Base-by-base conservation (phyloP, 1,140 invertebrate genomes). In the Oncopeltus fasciatus region DNA sequence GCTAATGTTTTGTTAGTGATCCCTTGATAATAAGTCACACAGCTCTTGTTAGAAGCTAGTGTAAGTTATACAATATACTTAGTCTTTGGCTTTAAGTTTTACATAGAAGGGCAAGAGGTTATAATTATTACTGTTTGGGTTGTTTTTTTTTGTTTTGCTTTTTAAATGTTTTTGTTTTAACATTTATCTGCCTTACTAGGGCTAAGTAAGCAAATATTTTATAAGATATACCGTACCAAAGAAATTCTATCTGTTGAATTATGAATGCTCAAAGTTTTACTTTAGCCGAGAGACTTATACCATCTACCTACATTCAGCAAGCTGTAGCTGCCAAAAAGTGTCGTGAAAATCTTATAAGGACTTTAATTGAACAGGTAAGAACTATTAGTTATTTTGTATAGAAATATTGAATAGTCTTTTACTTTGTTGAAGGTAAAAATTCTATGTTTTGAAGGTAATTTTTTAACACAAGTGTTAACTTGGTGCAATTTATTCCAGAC, bases 291-390 rank as follows among this genome's bases (percentile, higher is more conserved):
- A 72, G 77, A 66, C 75, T 81, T 12, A 81, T 87, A 57, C 77
- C 79, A 43, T 73, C 81, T 4, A 78, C 78, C 0, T 84, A 81
- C 58, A 78, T 85, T 14, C 77, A 80, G 64, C 83, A 88, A 75
- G 80, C 82, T 57, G 75, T 84, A 66, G 73, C 81, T 67, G 83
- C 85, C n/a, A 76, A 86, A 46, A 86, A 84, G 76, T 81, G 81
- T 27, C 79, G 85, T 26, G 85, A 87, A 72, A 84, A 84, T 66
- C 75, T 86, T 20, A 79, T 88, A 58, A 75, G 81, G 69, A 74
- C 84, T 72, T 69, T 87, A 70, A 77, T 79, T 68, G 76, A 83
- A 72, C 77, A 84, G 71, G 77, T 79, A 73, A 72, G 12, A n/a
- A n/a, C n/a, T n/a, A n/a, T n/a, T n/a, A n/a, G n/a, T n/a, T n/a